Base-by-base conservation (phyloP, 1,140 invertebrate species). In the Tetramorium alpestre region DNA sequence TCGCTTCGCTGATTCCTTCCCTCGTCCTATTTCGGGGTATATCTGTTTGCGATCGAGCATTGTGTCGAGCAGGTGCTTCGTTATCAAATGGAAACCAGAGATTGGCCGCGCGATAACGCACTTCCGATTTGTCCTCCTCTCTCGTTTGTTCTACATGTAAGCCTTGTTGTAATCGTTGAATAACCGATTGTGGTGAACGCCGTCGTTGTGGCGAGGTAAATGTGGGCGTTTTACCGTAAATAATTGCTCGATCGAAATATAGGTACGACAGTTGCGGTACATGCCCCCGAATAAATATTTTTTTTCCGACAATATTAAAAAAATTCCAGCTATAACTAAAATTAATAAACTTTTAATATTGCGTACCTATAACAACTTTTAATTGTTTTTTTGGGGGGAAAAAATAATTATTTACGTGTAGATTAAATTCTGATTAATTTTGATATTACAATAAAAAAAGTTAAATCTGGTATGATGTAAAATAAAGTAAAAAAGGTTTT, bases 11-110 rank as follows among this genome's bases (percentile, higher is more conserved):
- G 54, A 4, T 4, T 33, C 22, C 13, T 28, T 2, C 13, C 8
- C 25, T 58, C 18, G 25, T 47, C 13, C 25, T 54, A 84, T 47
- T 60, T 78, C 44, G 33, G 13, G 13, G 47, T 56, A 28, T 60
- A 75, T 60, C 58, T 62, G 54, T 73, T 73, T 49, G 54, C n/a
- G 8, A 60, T 72, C 13, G 54, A 2, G 69, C 13, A 73, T 60
- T 82, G 54, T 47, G 25, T 60, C 13, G 69, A 75, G n/a, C 69
- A 75, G 51, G 28, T 38, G 41, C 13, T 65, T 18, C 25, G 65
- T 82, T 70, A 82, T 82, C 80, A 38, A 84, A 33, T 70, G 54
- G 8, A 47, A 60, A 84, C 11, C 38, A 47, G 80, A 75, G 58
- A 60, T n/a, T 41, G 18, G 25, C 75, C 33, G 18, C 18, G 18